Evolutionary conservation across 35 echinoderm and acorn worm species (phyloP).

Genomic region (Holothuria glaberrima): DNA sequence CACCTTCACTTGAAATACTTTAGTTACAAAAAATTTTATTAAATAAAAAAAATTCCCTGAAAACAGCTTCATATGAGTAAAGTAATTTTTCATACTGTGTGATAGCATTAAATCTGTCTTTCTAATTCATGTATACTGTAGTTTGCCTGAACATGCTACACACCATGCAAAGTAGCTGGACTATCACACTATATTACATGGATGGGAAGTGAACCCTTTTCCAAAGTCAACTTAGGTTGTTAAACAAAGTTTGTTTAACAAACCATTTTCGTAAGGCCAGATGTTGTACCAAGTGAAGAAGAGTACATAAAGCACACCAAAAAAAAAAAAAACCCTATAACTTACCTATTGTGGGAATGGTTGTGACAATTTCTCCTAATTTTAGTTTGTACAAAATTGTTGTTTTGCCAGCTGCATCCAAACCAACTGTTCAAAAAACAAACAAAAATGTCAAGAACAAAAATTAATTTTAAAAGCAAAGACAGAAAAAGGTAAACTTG

Average conservation of each 20-base stretch:
- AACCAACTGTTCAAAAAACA: constrained; percentile 62
- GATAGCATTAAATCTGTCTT: too few relatives aligned
- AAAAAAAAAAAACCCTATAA: not conserved
- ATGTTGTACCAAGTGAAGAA: too few relatives aligned
- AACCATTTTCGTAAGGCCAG: not conserved
- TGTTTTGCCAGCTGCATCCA: constrained; percentile 91
- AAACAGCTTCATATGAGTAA: too few relatives aligned
- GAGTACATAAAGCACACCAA: not conserved
- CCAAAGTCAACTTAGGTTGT: too few relatives aligned
- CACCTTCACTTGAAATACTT: too few relatives aligned
- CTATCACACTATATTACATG: not conserved
- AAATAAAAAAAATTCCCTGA: too few relatives aligned
- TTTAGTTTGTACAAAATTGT: constrained; percentile 89
- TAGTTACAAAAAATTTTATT: too few relatives aligned
- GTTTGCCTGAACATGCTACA: too few relatives aligned
- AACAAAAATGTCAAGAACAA: not conserved
- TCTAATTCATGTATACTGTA: too few relatives aligned
- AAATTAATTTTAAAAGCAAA: not conserved
- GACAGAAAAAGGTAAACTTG: not conserved
- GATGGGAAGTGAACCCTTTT: not conserved
- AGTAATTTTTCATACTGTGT: too few relatives aligned
- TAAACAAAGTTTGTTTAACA: not conserved
- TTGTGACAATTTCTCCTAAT: constrained; percentile 83
- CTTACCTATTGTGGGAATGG: constrained; percentile 93
- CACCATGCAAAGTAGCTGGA: too few relatives aligned